phyloP scores from a whole-genome alignment of 2,888 invertebrate genomes.

The Rhamphomyia laevipes region DNA sequence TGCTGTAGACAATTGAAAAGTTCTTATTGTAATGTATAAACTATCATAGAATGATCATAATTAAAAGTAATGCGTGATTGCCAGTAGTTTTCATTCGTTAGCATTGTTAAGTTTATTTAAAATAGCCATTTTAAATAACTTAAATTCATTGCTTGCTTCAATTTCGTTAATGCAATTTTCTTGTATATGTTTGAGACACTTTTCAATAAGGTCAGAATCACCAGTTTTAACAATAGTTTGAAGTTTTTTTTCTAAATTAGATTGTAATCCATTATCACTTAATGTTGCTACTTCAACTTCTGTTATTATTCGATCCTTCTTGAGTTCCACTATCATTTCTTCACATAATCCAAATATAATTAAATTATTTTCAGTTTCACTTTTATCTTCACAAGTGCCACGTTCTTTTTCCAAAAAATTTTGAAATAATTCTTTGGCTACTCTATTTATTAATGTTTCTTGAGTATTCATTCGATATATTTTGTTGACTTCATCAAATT shows the following conservation, averaged over 20 bases:
- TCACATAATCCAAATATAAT: slow-evolving; percentile 30
- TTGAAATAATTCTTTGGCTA: slow-evolving; percentile 22
- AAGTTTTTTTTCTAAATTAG: slow-evolving; percentile 25
- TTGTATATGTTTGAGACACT: slow-evolving; percentile 28
- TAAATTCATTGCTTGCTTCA: slow-evolving; percentile 27
- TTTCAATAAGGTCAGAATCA: slow-evolving; percentile 23
- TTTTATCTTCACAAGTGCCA: slow-evolving; percentile 24
- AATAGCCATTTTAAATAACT: slow-evolving; percentile 26
- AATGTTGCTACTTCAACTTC: slow-evolving; percentile 29
- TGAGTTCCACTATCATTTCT: slow-evolving; percentile 19
- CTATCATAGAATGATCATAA: no score
- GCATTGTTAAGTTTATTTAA: slow-evolving; percentile 21
- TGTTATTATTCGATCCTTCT: slow-evolving; percentile 19
- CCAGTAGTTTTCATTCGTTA: no score
- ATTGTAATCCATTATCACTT: slow-evolving; percentile 24
- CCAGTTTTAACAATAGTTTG: slow-evolving; percentile 23
- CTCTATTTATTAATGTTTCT: slow-evolving; percentile 26
- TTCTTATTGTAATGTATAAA: no score
- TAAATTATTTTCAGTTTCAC: slow-evolving; percentile 25
- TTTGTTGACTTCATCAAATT: slow-evolving; percentile 29
- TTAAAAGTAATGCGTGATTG: no score
- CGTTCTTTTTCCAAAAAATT: slow-evolving; percentile 24
- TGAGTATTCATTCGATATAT: slow-evolving; percentile 28
- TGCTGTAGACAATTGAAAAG: no score
- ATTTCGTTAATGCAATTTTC: slow-evolving; percentile 29